phyloP scores from a whole-genome alignment of 2,888 invertebrate genomes.

The Ochropleura leucogaster region DNA sequence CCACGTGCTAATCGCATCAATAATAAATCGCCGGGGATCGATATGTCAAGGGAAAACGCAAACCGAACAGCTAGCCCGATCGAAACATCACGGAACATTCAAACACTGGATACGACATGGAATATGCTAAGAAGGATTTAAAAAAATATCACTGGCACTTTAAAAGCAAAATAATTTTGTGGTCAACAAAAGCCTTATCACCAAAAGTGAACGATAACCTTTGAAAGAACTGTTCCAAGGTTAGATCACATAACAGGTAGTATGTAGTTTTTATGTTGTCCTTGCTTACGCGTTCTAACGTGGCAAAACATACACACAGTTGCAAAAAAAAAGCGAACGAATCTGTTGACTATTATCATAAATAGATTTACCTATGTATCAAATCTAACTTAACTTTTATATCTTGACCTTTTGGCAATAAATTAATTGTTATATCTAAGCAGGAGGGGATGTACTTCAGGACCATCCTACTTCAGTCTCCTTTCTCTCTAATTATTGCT shows the following conservation, averaged over 20 bases:
- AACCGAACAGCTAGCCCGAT: slow-evolving; percentile 18
- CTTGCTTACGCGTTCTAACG: background rate
- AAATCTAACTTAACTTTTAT: no score
- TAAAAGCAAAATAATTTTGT: background rate
- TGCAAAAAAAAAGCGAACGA: background rate
- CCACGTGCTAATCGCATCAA: slow-evolving; percentile 50
- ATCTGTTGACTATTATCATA: background rate
- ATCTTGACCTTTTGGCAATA: no score
- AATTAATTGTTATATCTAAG: no score
- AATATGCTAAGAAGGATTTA: background rate
- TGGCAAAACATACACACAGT: background rate
- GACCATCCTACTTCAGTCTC: no score
- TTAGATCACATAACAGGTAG: background rate
- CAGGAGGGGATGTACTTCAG: no score
- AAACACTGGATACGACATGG: slow-evolving; percentile 13
- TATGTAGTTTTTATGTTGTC: background rate
- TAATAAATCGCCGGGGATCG: slow-evolving; percentile 51
- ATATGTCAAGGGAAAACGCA: slow-evolving; percentile 40
- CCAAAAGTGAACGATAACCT: background rate
- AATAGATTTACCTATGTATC: no score
- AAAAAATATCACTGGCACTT: background rate
- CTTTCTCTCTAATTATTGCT: no score
- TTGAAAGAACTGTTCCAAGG: background rate
- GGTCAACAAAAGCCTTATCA: no score
- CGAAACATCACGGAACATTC: background rate